A percentile compares a stretch with the other conserved stretches of the same genome.
Conservation (phyloP, 1,140 invertebrate genomes). For the Thaumatotibia leucotreta region DNA sequence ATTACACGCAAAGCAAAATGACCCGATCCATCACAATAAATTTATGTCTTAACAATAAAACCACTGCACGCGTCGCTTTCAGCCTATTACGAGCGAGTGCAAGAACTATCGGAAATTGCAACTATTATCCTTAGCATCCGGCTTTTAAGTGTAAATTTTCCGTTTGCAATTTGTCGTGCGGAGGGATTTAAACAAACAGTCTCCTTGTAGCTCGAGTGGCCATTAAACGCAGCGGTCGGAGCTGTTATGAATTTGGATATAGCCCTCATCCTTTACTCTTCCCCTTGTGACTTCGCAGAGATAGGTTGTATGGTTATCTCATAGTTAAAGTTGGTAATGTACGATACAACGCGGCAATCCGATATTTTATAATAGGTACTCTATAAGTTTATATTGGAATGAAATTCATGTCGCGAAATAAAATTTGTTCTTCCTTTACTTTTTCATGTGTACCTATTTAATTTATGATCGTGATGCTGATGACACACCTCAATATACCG, state of each 20-base stretch:
- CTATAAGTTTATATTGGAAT: too few species aligned
- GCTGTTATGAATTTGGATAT: conserved; percentile 29
- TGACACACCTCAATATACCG: too few species aligned
- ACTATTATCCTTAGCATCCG: conserved; percentile 66
- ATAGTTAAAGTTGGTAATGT: too few species aligned
- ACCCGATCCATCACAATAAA: conserved; percentile 28
- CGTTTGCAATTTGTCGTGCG: conserved; percentile 61
- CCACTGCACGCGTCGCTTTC: conserved; percentile 49
- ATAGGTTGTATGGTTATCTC: too few species aligned
- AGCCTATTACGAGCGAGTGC: conserved; percentile 28
- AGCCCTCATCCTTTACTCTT: neutral
- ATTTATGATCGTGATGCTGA: too few species aligned
- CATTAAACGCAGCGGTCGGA: conserved; percentile 32
- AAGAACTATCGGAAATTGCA: conserved; percentile 68
- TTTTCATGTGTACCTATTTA: too few species aligned
- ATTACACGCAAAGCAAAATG: neutral
- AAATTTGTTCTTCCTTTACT: too few species aligned
- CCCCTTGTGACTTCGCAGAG: neutral
- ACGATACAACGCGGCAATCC: too few species aligned
- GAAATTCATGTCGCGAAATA: too few species aligned
- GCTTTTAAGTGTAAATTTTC: conserved; percentile 75
- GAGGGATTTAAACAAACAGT: conserved; percentile 30
- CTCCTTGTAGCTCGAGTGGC: conserved; percentile 27
- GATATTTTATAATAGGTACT: too few species aligned
- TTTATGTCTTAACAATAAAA: conserved; percentile 25